Evolutionary conservation across 2,113 vertebrate species (phyloP).

Genomic region (Platycercus adscitus): DNA sequence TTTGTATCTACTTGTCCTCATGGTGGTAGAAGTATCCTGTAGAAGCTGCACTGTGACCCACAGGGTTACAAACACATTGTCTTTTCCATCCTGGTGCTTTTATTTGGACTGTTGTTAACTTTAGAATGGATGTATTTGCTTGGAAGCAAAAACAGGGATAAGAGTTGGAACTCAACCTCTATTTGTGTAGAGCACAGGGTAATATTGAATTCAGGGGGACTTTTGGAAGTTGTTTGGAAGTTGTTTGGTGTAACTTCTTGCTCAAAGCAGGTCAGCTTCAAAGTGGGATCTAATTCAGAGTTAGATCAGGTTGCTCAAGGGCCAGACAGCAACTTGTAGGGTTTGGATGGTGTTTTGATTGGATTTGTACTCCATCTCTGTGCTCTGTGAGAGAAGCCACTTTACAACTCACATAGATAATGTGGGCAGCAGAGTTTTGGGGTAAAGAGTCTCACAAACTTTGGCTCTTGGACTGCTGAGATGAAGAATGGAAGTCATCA

Average conservation of each 20-base stretch:
- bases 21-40: background rate
- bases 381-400: background rate
- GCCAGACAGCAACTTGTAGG: background rate
- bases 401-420: background rate
- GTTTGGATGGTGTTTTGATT: background rate
- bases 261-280: background rate
- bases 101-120: background rate
- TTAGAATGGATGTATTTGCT: background rate
- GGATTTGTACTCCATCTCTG: background rate
- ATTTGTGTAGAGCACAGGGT: background rate
- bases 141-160: background rate
- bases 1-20: background rate
- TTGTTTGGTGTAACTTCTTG: background rate
- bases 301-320: background rate
- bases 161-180: background rate
- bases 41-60: background rate
- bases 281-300: background rate
- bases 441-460: background rate
- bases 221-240: background rate
- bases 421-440: background rate
- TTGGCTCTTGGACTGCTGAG: background rate
- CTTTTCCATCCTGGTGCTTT: background rate
- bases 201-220: background rate
- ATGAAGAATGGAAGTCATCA: background rate
- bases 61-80: background rate